A percentile compares a stretch with the other conserved stretches of the same genome.
phyloP scores from a whole-genome alignment of 1,140 invertebrate species.

The Drosophila truncata region DNA sequence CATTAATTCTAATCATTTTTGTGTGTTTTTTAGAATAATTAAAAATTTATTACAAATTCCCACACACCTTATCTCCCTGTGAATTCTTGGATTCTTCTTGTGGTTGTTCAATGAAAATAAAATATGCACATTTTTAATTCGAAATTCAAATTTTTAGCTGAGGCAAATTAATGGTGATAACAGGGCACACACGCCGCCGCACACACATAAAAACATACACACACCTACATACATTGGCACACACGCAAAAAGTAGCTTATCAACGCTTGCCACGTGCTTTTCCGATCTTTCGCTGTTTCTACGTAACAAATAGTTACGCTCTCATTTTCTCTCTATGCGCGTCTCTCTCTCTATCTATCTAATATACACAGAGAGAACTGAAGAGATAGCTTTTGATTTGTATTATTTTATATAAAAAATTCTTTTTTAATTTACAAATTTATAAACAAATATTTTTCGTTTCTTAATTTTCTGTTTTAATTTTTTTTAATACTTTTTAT shows the following conservation, averaged over 20 bases:
- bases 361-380: neutral
- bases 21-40: neutral
- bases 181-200: conserved; percentile 9
- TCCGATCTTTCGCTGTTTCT: conserved; percentile 10
- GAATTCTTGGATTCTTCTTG: neutral
- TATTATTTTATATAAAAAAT: neutral
- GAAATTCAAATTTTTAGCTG: conserved; percentile 19
- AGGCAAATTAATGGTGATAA: conserved; percentile 26
- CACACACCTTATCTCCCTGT: neutral
- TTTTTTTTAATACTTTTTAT: too few relatives aligned
- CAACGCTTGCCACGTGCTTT: conserved; percentile 52
- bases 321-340: neutral
- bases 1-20: neutral
- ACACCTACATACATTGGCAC: neutral
- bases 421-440: too few relatives aligned
- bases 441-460: too few relatives aligned
- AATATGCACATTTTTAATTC: conserved; percentile 4
- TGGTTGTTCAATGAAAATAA: neutral
- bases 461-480: too few relatives aligned
- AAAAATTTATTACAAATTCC: neutral
- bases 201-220: too few relatives aligned
- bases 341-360: neutral
- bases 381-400: too few relatives aligned
- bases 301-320: conserved; percentile 6
- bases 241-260: conserved; percentile 27